Evolutionary conservation across 2,113 vertebrate species (phyloP).

Genomic region (Neodontobutis hainanensis): DNA sequence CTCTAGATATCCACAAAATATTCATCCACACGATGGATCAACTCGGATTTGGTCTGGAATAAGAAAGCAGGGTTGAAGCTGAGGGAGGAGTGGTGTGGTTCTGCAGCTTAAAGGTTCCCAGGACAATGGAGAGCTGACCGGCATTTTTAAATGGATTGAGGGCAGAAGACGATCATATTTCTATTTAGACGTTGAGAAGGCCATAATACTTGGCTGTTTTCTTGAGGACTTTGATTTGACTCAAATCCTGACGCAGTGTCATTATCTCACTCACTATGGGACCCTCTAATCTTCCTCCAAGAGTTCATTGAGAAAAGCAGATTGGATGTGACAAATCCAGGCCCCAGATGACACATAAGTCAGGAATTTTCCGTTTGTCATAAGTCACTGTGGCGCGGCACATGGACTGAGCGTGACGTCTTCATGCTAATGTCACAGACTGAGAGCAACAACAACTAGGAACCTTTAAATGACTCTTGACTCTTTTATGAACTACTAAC

Average conservation of each 20-base stretch:
- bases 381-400: slow-evolving; percentile 29
- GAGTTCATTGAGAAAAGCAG: slow-evolving; percentile 66
- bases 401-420: background rate
- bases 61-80: slow-evolving; percentile 36
- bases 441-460: no score
- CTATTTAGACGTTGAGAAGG: slow-evolving; percentile 28
- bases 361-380: slow-evolving; percentile 44
- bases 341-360: slow-evolving; percentile 67
- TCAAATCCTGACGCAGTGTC: slow-evolving; percentile 37
- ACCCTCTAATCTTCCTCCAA: slow-evolving; percentile 54
- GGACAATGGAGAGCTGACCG: slow-evolving; percentile 42
- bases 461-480: no score
- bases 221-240: slow-evolving; percentile 52
- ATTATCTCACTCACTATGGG: slow-evolving; percentile 57
- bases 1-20: slow-evolving; percentile 17
- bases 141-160: slow-evolving; percentile 41
- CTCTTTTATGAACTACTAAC: no score
- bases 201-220: slow-evolving; percentile 36
- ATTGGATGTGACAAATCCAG: slow-evolving; percentile 69
- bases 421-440: no score
- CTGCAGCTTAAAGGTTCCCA: slow-evolving; percentile 34
- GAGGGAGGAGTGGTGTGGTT: background rate
- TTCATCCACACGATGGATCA: slow-evolving; percentile 33
- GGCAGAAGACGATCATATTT: slow-evolving; percentile 37
- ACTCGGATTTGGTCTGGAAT: slow-evolving; percentile 39